These are phyloP conservation scores for Andrena haemorrhoa DNA, from an alignment of 2,888 invertebrate species.

Conservation along the genomic window DNA sequence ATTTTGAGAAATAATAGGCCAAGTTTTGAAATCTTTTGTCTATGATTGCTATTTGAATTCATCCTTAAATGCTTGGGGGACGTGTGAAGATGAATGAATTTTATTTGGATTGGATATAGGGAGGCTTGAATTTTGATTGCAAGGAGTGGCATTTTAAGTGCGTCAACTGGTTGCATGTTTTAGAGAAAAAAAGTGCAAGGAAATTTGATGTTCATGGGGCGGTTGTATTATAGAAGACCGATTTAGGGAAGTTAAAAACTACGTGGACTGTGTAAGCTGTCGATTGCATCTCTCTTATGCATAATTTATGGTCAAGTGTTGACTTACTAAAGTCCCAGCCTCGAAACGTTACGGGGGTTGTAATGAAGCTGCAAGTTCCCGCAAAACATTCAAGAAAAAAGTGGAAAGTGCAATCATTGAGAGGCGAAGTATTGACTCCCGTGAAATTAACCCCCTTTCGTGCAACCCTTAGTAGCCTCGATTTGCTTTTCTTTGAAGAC, in stretches of 20 bases:
- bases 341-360: neutral
- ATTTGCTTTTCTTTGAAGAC: neutral
- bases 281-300: neutral
- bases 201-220: too few relatives aligned
- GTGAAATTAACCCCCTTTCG: constrained; percentile 9
- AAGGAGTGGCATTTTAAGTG: too few relatives aligned
- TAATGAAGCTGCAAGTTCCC: constrained; percentile 9
- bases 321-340: constrained; percentile 10
- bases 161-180: too few relatives aligned
- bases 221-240: neutral
- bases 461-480: neutral
- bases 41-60: too few relatives aligned
- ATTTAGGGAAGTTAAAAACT: neutral
- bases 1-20: too few relatives aligned
- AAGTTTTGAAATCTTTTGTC: too few relatives aligned
- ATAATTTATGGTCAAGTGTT: constrained; percentile 7
- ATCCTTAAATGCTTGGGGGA: too few relatives aligned
- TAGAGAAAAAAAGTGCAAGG: too few relatives aligned
- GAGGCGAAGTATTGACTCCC: neutral
- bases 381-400: neutral
- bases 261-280: neutral
- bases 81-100: too few relatives aligned
- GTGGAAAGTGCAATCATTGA: constrained; percentile 1
- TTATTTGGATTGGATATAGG: too few relatives aligned
- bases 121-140: too few relatives aligned